phyloP scores from a whole-genome alignment of 2,797 vertebrate genomes.

The Acanthopagrus latus region DNA sequence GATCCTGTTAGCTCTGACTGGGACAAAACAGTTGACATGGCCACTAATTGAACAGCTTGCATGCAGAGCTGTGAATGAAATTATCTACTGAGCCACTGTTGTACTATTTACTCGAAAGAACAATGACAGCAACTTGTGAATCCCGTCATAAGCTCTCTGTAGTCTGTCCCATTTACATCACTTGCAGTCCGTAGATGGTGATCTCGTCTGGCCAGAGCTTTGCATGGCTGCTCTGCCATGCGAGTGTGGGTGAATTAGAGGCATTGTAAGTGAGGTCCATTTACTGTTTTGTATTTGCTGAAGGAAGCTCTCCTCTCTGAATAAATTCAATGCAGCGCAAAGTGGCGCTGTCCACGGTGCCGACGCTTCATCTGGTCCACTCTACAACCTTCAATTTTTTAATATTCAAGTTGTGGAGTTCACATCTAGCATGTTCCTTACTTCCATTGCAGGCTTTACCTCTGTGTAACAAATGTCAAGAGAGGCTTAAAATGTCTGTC shows the following conservation, averaged over 20 bases:
- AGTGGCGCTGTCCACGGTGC: constrained; percentile 38
- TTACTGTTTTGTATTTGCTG: constrained; percentile 14
- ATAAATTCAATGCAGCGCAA: background rate
- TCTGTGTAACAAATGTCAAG: constrained; percentile 37
- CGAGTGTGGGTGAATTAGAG: background rate
- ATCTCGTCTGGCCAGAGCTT: constrained; percentile 5
- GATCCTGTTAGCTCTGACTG: no score
- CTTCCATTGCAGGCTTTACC: background rate
- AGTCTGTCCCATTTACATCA: background rate
- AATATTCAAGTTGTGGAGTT: background rate
- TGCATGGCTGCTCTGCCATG: background rate
- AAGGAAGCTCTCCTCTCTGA: constrained; percentile 8
- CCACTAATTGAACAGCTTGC: background rate
- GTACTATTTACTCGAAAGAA: background rate
- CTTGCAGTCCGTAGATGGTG: background rate
- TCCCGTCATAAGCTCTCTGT: background rate
- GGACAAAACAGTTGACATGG: background rate
- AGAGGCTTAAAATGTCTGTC: constrained; percentile 43
- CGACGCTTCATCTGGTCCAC: constrained; percentile 3
- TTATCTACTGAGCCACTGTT: background rate
- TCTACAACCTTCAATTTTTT: background rate
- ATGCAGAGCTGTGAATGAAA: constrained; percentile 1
- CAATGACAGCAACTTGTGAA: background rate
- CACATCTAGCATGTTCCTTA: background rate
- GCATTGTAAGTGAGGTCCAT: constrained; percentile 8